A percentile compares a stretch with the other conserved stretches of the same genome.
Evolutionary conservation across 2,113 vertebrate genomes (phyloP).

Genomic region (Pithys albifrons): DNA sequence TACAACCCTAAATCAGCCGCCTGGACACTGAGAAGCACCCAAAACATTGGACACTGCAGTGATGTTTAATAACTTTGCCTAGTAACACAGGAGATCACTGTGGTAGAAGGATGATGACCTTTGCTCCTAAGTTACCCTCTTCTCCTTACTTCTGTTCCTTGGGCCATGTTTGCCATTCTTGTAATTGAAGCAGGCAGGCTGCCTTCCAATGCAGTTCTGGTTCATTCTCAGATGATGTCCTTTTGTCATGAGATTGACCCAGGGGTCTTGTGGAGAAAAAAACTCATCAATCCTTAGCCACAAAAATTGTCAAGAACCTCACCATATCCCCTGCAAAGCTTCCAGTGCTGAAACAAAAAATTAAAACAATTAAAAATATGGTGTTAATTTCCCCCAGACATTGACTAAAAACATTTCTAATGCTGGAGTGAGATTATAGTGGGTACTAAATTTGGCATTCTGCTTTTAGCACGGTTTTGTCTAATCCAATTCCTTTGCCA

Average conservation of each 20-base stretch:
- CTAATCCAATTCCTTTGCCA: not conserved
- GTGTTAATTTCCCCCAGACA: not conserved
- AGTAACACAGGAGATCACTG: fast-evolving
- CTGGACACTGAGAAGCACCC: not conserved
- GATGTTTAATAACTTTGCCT: not conserved
- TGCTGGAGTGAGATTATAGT: not conserved
- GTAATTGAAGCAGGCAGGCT: not conserved
- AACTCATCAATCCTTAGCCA: not conserved
- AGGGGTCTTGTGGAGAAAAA: not conserved
- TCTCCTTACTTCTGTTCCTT: not conserved
- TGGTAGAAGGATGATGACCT: not conserved
- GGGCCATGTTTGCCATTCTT: fast-evolving
- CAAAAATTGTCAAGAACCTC: not conserved
- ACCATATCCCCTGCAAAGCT: not conserved
- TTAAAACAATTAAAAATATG: not conserved
- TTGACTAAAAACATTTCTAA: not conserved
- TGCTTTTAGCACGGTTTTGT: not conserved
- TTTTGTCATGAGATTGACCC: not conserved
- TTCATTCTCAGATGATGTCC: not conserved
- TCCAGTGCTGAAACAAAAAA: not conserved
- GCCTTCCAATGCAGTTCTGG: not conserved
- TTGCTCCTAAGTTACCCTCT: not conserved
- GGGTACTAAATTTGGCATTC: not conserved
- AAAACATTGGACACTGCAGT: not conserved
- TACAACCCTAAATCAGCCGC: not conserved